Base-by-base conservation (phyloP, 37 sponge, comb jelly and placozoan species). In the Axinella damicornis region DNA sequence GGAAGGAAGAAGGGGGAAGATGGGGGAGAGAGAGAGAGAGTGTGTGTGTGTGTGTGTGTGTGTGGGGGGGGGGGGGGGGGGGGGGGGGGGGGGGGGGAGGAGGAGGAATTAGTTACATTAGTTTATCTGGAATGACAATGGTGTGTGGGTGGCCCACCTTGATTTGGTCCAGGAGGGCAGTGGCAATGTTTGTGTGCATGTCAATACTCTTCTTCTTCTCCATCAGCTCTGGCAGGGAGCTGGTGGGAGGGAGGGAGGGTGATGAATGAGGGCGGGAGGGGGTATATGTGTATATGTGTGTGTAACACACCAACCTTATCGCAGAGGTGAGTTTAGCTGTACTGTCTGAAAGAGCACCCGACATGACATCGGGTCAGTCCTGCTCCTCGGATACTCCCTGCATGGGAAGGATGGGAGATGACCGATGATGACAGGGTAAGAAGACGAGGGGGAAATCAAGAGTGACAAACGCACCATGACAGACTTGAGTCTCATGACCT, bases 171-270 rank as follows among this genome's bases (percentile, higher is more conserved):
- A 96, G 87, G 14, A 98, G 77, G 12, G 97, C 93, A 53, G 95
- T 96, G 37, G 99, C 99, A 35, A 98, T 92, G 85, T 98, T 98
- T 20, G 97, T 98, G 88, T 98, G 99, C 85, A 94, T 94, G 80
- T 98, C 99, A 71, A 98, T 92, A 5, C 86, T 88, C 79, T 96
- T 96, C 86, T 98, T 98, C 80, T 79, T 79, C 76, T 96, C 99
- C 94, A 98, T 73, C 69, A 98, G 79, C 69, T 98, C 99, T 57
- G 99, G 96, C 0, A 94, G 81, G 21, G 94, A 94, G 60, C 97
- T 97, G 54, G 52, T 57, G 30, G n/a, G 62, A 11, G 62, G 13
- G 62, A 6, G 27, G 13, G 62, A 14, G 62, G 5, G 25, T 61
- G n/a, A n/a, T 56, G 57, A 15, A 56, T 27, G 25, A 5, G 25